Percentiles rank a stretch among this genome's conserved stretches.
phyloP scores from a whole-genome alignment of 2,113 vertebrate species.

The Rattus rattus region DNA sequence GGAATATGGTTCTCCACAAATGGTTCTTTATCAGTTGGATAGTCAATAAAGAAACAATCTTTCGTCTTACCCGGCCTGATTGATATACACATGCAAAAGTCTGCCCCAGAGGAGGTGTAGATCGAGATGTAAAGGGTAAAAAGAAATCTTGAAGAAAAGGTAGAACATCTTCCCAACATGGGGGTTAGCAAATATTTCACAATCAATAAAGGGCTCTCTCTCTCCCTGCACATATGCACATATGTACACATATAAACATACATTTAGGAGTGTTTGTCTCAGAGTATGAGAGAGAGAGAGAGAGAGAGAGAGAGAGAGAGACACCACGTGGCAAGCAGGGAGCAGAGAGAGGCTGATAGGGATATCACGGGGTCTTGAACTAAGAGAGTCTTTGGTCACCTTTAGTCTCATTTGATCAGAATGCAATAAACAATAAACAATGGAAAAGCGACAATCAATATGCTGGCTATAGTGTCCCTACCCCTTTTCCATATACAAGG shows the following conservation, averaged over 20 bases:
- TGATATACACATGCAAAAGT: background rate
- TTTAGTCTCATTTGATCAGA: slow-evolving; percentile 12
- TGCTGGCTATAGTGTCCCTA: background rate
- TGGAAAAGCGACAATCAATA: background rate
- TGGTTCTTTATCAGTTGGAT: background rate
- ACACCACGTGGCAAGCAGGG: background rate
- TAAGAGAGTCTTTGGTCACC: slow-evolving; percentile 22
- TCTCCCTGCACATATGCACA: background rate
- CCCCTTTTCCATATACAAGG: background rate
- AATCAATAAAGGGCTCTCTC: background rate
- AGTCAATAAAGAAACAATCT: background rate
- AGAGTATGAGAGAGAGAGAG: background rate
- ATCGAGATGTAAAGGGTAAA: background rate
- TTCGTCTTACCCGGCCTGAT: background rate
- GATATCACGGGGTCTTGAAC: background rate
- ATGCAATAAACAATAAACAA: background rate
- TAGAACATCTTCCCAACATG: background rate
- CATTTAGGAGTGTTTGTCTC: background rate
- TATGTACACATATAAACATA: no score
- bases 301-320: background rate
- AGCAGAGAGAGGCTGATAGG: background rate
- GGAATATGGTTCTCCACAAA: slow-evolving; percentile 49
- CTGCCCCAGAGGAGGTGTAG: background rate
- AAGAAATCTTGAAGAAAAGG: slow-evolving; percentile 25
- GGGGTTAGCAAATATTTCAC: background rate